Percentiles rank a stretch among this genome's conserved stretches.
Conservation (phyloP, 92 coral and sea anemone species). For the Zoanthus gigantus region DNA sequence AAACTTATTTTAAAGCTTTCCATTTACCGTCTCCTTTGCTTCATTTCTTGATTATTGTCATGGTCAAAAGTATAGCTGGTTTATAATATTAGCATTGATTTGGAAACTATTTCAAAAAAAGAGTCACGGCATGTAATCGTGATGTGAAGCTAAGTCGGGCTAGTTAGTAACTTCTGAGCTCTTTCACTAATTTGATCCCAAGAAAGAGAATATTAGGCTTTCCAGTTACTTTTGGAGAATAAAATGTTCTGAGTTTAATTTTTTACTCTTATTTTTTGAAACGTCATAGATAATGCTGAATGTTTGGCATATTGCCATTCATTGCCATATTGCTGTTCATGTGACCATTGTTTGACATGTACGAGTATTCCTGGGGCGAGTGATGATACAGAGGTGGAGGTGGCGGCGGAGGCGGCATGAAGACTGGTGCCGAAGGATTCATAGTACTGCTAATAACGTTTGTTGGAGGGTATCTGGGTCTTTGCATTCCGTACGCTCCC, state of each 20-base stretch:
- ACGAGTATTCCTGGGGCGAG: conserved; percentile 53
- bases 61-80: too few relatives aligned
- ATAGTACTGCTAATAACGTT: conserved; percentile 49
- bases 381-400: conserved; percentile 49
- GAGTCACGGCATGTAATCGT: too few relatives aligned
- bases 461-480: conserved; percentile 48
- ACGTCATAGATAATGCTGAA: conserved; percentile 46
- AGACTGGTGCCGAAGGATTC: conserved; percentile 54
- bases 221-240: background rate
- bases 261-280: background rate
- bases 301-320: conserved; percentile 49
- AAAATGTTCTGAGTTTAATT: background rate
- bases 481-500: conserved; percentile 43
- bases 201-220: background rate
- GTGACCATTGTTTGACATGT: conserved; percentile 48
- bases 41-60: too few relatives aligned
- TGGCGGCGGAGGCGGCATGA: conserved; percentile 51
- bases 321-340: conserved; percentile 46
- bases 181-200: background rate
- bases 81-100: background rate
- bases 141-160: too few relatives aligned
- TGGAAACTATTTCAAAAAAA: background rate
- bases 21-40: too few relatives aligned
- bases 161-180: too few relatives aligned
- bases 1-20: too few relatives aligned